Conservation (phyloP, 2,113 vertebrate species). For the Myrmecophaga tridactyla region DNA sequence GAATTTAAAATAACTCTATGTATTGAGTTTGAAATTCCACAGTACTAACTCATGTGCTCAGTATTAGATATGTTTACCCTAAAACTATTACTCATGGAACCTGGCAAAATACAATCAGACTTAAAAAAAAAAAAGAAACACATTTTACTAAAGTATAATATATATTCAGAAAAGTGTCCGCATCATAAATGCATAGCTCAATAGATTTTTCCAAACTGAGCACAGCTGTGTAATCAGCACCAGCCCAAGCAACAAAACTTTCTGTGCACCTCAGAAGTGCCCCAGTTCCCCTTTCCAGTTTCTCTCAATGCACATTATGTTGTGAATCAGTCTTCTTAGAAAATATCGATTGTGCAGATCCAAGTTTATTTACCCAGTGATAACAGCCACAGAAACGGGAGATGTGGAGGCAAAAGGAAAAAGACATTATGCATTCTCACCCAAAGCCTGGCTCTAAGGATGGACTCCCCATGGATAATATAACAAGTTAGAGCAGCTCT, state of each 20-base stretch:
- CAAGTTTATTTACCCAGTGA: background rate
- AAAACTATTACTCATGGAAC: background rate
- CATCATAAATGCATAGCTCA: background rate
- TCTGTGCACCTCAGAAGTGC: background rate
- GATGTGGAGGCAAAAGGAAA: background rate
- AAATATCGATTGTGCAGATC: background rate
- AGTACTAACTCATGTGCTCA: background rate
- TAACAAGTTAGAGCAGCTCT: background rate
- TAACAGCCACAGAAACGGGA: background rate
- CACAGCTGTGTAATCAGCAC: background rate
- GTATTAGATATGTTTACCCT: background rate
- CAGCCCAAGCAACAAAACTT: background rate
- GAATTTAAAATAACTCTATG: background rate
- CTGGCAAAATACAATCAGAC: background rate
- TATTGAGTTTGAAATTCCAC: slow-evolving; percentile 1
- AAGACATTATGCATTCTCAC: background rate
- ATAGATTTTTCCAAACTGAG: background rate
- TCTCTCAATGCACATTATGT: background rate
- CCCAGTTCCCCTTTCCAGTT: background rate
- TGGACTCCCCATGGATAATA: fast-evolving
- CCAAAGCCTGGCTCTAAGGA: background rate
- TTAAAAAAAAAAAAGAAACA: background rate
- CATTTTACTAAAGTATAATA: background rate
- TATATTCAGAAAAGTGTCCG: background rate
- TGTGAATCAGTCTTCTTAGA: background rate